Evolutionary conservation across 2,888 invertebrate genomes (phyloP), one percentile per base, ranked within the genome.

Genomic region (Drosophila rubida): DNA sequence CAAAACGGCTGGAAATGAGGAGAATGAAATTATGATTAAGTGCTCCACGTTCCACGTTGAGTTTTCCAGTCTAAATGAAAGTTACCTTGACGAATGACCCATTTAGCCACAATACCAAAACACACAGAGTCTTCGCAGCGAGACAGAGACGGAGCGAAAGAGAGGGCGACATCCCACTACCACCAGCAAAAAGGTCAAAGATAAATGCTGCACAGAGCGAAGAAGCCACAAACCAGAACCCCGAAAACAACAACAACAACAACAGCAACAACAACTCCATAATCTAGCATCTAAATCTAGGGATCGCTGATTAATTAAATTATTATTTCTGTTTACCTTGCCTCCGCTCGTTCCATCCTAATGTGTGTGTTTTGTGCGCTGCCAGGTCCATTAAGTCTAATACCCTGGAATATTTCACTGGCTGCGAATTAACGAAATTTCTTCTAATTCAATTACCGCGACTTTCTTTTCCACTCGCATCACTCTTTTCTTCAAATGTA

Each of bases 31-130:
- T 88, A 88, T 87, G 88, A 83, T 88, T 87, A 83, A 88, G 78
- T 75, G 88, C 78, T 68, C 78, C 68, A 80, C 78, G 83, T 74
- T 86, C 55, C 55, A 55, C 58, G 76, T 50, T 84, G 66, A 69
- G 80, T 80, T 86, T 83, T 83, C 85, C 76, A 76, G 83, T 77
- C 83, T 78, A 89, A 90, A 90, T 89, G 89, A 90, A 90, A 90
- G 90, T 90, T 90, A 90, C 90, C 90, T 90, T 89, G 90, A 89
- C 90, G 90, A 89, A 87, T 90, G 90, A 89, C 89, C 90, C 69
- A 89, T 87, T 79, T 84, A 84, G 88, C 79, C 87, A 84, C 78
- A 78, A 65, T 70, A 78, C 88, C 87, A 80, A 84, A 82, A 80
- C 83, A 69, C 51, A 68, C 45, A 58, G 46, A 57, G 51, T 19